Evolutionary conservation across 2,888 invertebrate genomes (phyloP).

Genomic region (Alloplasta piceator): DNA sequence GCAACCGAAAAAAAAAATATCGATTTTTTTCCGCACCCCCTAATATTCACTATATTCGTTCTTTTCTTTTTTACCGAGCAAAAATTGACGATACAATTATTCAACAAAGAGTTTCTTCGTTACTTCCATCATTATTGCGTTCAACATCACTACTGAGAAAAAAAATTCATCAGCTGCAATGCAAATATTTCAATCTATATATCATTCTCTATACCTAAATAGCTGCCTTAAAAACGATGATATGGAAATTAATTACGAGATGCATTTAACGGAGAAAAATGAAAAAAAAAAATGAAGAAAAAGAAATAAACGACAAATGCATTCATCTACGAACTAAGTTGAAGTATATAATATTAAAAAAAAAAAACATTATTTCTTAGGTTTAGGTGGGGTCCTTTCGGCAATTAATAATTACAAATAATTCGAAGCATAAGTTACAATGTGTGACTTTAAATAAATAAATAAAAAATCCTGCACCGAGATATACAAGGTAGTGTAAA

Average conservation of each 20-base stretch:
- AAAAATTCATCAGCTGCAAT: slow-evolving; percentile 57
- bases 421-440: slow-evolving; percentile 42
- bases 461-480: slow-evolving; percentile 57
- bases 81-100: slow-evolving; percentile 54
- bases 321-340: slow-evolving; percentile 15
- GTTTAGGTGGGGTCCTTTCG: slow-evolving; percentile 62
- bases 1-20: too few species aligned
- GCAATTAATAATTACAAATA: slow-evolving; percentile 52
- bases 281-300: slow-evolving; percentile 15
- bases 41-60: slow-evolving; percentile 34
- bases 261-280: slow-evolving; percentile 29
- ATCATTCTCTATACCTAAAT: slow-evolving; percentile 44
- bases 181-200: slow-evolving; percentile 56
- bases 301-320: slow-evolving; percentile 39
- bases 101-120: slow-evolving; percentile 50
- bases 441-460: slow-evolving; percentile 24
- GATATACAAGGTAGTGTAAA: slow-evolving; percentile 57
- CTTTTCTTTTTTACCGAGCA: slow-evolving; percentile 29
- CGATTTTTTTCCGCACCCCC: too few species aligned
- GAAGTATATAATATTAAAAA: slow-evolving; percentile 28
- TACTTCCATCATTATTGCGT: slow-evolving; percentile 64
- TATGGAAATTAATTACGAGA: slow-evolving; percentile 45
- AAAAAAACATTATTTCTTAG: slow-evolving; percentile 49
- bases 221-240: slow-evolving; percentile 59
- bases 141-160: slow-evolving; percentile 58